phyloP scores from a whole-genome alignment of 2,797 vertebrate genomes.

The Lacerta bilineata region DNA sequence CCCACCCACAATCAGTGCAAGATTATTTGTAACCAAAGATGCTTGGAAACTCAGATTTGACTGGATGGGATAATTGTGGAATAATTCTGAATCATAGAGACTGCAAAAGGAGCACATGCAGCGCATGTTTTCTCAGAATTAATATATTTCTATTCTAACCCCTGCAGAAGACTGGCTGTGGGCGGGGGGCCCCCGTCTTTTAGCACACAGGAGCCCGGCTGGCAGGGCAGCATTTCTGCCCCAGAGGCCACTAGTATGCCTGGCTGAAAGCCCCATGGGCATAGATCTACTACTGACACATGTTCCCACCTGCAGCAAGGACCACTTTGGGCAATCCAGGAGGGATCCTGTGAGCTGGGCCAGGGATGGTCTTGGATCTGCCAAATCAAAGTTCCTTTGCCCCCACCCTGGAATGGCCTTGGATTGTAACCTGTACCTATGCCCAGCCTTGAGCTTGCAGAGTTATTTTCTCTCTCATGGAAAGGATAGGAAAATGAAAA shows the following conservation, averaged over 20 bases:
- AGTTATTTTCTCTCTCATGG: too few relatives aligned
- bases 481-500: too few relatives aligned
- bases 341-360: too few relatives aligned
- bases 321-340: neutral
- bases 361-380: too few relatives aligned
- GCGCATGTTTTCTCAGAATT: too few relatives aligned
- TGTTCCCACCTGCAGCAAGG: neutral
- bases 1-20: constrained; percentile 42
- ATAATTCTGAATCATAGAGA: constrained; percentile 20
- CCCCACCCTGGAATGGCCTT: too few relatives aligned
- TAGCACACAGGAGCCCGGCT: too few relatives aligned
- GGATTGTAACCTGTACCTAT: too few relatives aligned
- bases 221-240: too few relatives aligned
- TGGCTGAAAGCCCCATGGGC: neutral
- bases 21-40: constrained; percentile 53
- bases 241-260: neutral
- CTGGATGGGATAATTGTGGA: constrained; percentile 6
- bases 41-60: constrained; percentile 59
- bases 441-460: too few relatives aligned
- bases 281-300: neutral
- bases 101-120: neutral
- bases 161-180: neutral
- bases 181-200: neutral
- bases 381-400: too few relatives aligned
- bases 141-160: neutral